Base-by-base conservation (phyloP, 2,797 vertebrate species). In the Cheirogaleus major region DNA sequence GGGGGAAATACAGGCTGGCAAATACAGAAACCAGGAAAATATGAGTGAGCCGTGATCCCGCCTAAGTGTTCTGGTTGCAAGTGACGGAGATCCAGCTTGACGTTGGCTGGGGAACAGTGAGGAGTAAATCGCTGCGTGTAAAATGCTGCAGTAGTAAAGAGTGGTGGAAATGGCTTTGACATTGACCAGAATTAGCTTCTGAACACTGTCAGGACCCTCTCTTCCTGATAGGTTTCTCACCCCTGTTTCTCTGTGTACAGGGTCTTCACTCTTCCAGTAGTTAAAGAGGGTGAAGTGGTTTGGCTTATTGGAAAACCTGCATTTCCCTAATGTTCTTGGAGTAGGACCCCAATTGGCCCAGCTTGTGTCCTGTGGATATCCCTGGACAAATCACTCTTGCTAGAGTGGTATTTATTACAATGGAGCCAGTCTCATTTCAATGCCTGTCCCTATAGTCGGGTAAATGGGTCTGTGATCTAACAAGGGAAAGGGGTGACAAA, bases 241-340 rank as follows among this genome's bases (percentile, higher is more conserved):
- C 25, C 48, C 32, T 75, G 30, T 76, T 89, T 63, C 43, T 85
- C 61, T 48, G 15, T 55, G 20, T 4, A 2, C 17, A 9, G 32
- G 5, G 18, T 52, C 30, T 41, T 70, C 15, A 12, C 10, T 82
- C 17, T 82, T 81, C 45, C 9, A 27, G 7, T 20, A 1, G 1
- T 8, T 55, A 41, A 30, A 18, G 5, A 15, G 4, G 1, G 1
- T 2, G 1, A 18, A 2, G 2, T 35, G 20, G 6, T 61, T 32
- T 82, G 69, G 41, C 15, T 72, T 2, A 55, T 1, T 20, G n/a
- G n/a, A 65, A 79, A 57, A 18, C 2, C 35, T 83, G 18, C 18
- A 4, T 78, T 87, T 63, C 22, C 76, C 65, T 92, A 32, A 50
- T 18, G 22, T 61, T 80, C 65, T 65, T 79, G 8, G 5, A 30